Conservation (phyloP, 2,797 vertebrate genomes). For the Balearica regulorum region DNA sequence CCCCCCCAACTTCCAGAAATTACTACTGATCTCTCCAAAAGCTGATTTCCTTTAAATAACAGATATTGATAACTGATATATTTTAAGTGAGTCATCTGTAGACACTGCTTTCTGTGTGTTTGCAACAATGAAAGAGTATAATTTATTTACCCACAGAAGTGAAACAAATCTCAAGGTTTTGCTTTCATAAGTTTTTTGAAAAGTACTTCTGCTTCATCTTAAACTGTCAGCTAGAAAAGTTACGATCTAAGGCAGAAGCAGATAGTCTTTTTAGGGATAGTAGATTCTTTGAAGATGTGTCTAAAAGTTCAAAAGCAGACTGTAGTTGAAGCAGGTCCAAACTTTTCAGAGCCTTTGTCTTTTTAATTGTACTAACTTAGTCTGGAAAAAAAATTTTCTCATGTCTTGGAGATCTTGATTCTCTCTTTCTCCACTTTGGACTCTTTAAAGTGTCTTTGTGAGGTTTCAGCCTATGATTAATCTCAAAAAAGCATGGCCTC, state of each 20-base stretch:
- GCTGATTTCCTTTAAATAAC: neutral
- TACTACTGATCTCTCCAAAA: neutral
- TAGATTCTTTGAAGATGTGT: neutral
- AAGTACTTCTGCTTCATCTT: neutral
- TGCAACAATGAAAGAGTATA: neutral
- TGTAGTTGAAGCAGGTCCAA: neutral
- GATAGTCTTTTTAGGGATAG: neutral
- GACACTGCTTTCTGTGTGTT: neutral
- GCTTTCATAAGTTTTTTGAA: neutral
- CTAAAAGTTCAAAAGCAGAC: neutral
- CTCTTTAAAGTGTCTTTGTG: neutral
- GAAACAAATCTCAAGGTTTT: neutral
- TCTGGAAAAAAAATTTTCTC: neutral
- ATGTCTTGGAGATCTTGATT: neutral
- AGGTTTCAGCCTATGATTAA: neutral
- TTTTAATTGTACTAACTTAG: neutral
- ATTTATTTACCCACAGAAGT: neutral
- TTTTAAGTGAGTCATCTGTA: neutral
- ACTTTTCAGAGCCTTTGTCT: neutral
- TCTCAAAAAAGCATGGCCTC: neutral
- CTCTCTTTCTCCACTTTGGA: neutral
- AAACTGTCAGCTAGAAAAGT: neutral
- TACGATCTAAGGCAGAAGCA: neutral
- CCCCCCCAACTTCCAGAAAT: neutral
- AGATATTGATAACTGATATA: neutral